Percentiles rank a stretch among this genome's conserved stretches.
Conservation (phyloP, 2,113 vertebrate species). For the Pomatorhinus ruficollis region DNA sequence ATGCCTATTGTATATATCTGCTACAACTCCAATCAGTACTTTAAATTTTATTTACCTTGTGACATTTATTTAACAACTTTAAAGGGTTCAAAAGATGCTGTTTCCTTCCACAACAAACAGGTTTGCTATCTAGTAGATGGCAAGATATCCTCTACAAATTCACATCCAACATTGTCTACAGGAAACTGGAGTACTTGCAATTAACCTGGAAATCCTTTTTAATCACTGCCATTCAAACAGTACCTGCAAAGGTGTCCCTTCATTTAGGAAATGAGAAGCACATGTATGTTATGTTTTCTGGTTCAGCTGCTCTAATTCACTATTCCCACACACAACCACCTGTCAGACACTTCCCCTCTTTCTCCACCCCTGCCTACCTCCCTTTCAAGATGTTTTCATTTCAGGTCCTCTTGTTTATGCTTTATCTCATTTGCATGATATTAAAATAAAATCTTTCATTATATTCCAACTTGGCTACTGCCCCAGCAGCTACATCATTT, state of each 20-base stretch:
- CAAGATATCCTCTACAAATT: not conserved
- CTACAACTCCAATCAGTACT: not conserved
- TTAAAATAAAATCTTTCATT: not conserved
- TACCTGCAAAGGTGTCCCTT: not conserved
- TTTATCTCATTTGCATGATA: not conserved
- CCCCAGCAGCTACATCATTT: not conserved
- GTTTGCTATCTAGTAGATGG: not conserved
- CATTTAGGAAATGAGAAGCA: not conserved
- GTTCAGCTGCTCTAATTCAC: not conserved
- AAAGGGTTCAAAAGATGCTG: not conserved
- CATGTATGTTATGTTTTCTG: not conserved
- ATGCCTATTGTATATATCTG: not conserved
- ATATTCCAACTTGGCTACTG: not conserved
- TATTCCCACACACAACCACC: not conserved
- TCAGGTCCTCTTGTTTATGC: not conserved
- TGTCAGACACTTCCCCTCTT: not conserved
- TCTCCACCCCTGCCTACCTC: not conserved
- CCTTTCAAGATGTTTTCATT: not conserved
- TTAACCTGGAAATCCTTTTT: not conserved
- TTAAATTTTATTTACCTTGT: not conserved
- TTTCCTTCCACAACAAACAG: not conserved
- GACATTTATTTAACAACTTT: not conserved
- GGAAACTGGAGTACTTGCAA: not conserved
- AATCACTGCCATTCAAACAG: not conserved
- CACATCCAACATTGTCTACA: not conserved